phyloP scores from a whole-genome alignment of 2,797 vertebrate genomes.

The Sebastolobus alascanus region DNA sequence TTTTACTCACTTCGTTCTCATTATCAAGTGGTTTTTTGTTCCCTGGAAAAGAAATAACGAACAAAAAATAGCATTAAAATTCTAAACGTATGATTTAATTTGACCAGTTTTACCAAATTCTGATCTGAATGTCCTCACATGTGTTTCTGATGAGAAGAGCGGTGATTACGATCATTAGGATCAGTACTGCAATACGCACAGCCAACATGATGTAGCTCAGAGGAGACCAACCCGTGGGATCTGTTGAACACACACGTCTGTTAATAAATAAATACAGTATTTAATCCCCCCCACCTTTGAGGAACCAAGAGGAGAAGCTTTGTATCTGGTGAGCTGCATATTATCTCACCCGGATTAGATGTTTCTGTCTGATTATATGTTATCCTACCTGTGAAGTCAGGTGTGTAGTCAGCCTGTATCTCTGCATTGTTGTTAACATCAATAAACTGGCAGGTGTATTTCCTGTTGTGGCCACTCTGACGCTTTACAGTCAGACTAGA shows the following conservation, averaged over 20 bases:
- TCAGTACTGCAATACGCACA: conserved; percentile 5
- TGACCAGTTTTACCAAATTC: neutral
- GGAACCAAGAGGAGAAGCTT: neutral
- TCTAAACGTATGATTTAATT: neutral
- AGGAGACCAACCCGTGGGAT: neutral
- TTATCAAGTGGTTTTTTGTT: neutral
- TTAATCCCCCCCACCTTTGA: neutral
- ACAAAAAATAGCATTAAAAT: neutral
- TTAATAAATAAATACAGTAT: neutral
- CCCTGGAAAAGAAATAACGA: neutral
- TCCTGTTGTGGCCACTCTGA: conserved; percentile 7
- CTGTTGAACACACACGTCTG: neutral
- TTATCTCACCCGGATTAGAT: neutral
- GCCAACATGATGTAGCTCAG: neutral
- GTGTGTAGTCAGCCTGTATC: conserved; percentile 29
- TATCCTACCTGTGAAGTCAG: neutral
- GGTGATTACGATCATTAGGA: conserved; percentile 2
- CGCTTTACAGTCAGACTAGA: conserved; percentile 17
- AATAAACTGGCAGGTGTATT: conserved; percentile 36
- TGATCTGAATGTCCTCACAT: conserved; percentile 1
- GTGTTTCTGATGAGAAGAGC: conserved; percentile 5
- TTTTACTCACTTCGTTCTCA: neutral
- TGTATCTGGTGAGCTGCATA: neutral
- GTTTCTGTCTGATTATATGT: neutral
- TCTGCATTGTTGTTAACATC: fast-evolving